These are phyloP conservation scores for Caenorhabditis panamensis DNA, from an alignment of 2,888 invertebrate species.

Conservation along the genomic window DNA sequence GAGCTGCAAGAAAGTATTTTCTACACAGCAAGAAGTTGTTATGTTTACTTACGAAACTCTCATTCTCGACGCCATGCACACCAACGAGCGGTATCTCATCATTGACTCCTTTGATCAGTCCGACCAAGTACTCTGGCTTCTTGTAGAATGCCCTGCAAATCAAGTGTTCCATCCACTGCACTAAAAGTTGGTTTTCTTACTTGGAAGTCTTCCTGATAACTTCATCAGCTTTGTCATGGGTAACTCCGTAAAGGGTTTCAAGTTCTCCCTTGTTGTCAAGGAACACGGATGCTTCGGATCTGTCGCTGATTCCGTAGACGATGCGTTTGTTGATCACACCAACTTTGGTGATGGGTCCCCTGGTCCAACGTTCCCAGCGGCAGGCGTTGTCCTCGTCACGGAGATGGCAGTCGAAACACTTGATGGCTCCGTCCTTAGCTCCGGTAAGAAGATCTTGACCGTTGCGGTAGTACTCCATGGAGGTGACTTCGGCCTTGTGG, in stretches of 20 bases:
- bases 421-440: conserved; percentile 40
- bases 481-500: conserved; percentile 29
- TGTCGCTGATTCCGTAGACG: conserved; percentile 27
- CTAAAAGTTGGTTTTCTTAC: conserved; percentile 6
- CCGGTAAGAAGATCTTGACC: conserved; percentile 60
- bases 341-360: conserved; percentile 42
- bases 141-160: conserved; percentile 44
- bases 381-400: conserved; percentile 53
- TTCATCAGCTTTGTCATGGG: neutral
- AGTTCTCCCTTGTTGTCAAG: conserved; percentile 29
- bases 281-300: conserved; percentile 25
- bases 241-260: conserved; percentile 45
- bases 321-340: conserved; percentile 56
- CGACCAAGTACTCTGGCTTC: conserved; percentile 30
- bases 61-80: conserved; percentile 30
- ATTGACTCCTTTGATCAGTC: conserved; percentile 43
- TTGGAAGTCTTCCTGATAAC: conserved; percentile 15
- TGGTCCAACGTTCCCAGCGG: conserved; percentile 46
- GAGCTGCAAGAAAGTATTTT: conserved; percentile 23
- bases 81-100: conserved; percentile 44
- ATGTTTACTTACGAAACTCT: conserved; percentile 41
- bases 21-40: no score
- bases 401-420: conserved; percentile 22
- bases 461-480: conserved; percentile 59
- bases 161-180: neutral